Evolutionary conservation across 2,113 vertebrate species (phyloP).

Genomic region (Psittacula cyanocephala): DNA sequence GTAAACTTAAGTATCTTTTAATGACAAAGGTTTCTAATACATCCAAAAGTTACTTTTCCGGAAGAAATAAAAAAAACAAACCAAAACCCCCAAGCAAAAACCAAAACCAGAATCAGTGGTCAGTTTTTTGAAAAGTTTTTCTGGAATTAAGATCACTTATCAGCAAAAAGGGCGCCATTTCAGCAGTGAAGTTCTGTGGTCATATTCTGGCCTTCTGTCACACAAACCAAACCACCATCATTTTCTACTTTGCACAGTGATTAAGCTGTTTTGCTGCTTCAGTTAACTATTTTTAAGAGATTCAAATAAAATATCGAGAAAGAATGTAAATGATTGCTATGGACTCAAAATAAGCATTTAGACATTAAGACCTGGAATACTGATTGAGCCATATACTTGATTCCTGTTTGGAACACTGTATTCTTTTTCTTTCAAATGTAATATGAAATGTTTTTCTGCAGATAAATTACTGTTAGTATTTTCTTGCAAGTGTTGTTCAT

Average conservation of each 20-base stretch:
- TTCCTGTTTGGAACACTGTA: not conserved
- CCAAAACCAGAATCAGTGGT: not conserved
- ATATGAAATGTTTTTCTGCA: not conserved
- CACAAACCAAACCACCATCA: not conserved
- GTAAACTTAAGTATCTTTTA: not conserved
- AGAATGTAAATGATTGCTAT: not conserved
- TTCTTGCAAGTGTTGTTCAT: not conserved
- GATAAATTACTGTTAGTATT: not conserved
- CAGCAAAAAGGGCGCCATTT: not conserved
- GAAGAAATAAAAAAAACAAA: not conserved
- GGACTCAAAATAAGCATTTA: not conserved
- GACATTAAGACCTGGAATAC: not conserved
- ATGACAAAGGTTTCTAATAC: not conserved
- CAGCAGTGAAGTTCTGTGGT: not conserved
- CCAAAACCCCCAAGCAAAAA: not conserved
- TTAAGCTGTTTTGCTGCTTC: not conserved
- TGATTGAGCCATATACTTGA: not conserved
- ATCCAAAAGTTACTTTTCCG: not conserved
- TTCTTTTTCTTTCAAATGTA: not conserved
- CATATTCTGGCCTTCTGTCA: not conserved
- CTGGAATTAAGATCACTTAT: not conserved
- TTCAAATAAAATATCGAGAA: not conserved
- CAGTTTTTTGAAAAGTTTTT: not conserved
- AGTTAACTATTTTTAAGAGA: not conserved
- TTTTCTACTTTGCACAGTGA: not conserved